Base-by-base conservation (phyloP, 2,113 vertebrate species). In the Leptodactylus fuscus region DNA sequence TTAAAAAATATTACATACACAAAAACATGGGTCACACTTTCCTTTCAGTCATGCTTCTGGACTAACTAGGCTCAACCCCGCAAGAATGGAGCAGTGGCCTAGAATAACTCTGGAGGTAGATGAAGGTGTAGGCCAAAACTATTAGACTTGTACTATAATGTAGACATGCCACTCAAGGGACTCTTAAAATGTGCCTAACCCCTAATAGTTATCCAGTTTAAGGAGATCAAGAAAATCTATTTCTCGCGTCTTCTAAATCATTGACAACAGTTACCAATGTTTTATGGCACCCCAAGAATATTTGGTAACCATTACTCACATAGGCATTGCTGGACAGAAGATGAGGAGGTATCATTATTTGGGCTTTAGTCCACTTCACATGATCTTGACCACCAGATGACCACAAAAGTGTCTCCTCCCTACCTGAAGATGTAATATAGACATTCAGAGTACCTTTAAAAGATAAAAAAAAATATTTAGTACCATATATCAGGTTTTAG, bases 371-470 rank as follows among this genome's bases (percentile, higher is more conserved):
- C 84, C 84, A 85, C 41, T 67, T 53, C 9, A 60, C 11, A 48
- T 34, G 44, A 8, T 53, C 12, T 15, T 73, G 65, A 36, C 49
- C 51, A 46, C 24, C 65, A 73, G 18, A 53, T 48, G 84, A 60
- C 84, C 84, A 85, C 49, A 85, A 3, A 7, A 71, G 65, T n/a
- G 48, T 71, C 65, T 22, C 1, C 41, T 22, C 10, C 15, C 34
- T 58, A 18, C 13, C 18, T 11, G 13, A 2, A 46, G 36, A 22
- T 27, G 12, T 12, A 20, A 38, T 60, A 7, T 85, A 85, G 0
- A 85, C 38, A 55, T 81, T 80, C 9, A 85, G 36, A 11, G 67
- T 81, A 22, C 76, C 84, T 85, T 15, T 2, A 60, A 44, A 44
- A 4, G n/a, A 20, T 6, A 71, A 38, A 18, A 27, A 5, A 18